Conservation (phyloP, 2,797 vertebrate genomes). For the Aulostomus chinensis region DNA sequence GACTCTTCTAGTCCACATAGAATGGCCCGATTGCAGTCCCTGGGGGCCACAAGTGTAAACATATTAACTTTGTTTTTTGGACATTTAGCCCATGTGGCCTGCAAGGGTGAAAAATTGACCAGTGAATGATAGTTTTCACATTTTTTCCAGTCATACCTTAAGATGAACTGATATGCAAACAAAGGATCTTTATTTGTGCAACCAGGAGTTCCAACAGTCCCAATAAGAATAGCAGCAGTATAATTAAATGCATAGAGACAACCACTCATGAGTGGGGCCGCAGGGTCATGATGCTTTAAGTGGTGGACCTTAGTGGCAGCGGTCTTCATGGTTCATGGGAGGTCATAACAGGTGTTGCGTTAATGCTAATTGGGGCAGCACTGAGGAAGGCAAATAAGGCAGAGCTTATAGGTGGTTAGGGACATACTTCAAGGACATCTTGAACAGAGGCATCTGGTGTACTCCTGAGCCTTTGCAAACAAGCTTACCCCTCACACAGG, state of each 20-base stretch:
- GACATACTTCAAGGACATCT: slow-evolving; percentile 76
- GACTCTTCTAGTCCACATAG: too few relatives aligned
- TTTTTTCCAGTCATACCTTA: too few relatives aligned
- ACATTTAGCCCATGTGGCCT: too few relatives aligned
- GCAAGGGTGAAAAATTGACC: too few relatives aligned
- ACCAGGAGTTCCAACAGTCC: too few relatives aligned
- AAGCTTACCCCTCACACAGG: slow-evolving; percentile 22
- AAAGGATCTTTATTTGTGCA: too few relatives aligned
- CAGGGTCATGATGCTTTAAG: slow-evolving; percentile 40
- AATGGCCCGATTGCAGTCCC: too few relatives aligned
- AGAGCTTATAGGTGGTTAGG: slow-evolving; percentile 65
- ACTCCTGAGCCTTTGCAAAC: slow-evolving; percentile 38
- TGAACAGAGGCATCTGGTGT: slow-evolving; percentile 65
- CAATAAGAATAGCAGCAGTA: slow-evolving; percentile 41
- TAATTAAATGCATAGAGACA: slow-evolving; percentile 58
- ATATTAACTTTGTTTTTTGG: too few relatives aligned
- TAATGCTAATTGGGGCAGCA: slow-evolving; percentile 67
- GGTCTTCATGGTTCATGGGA: slow-evolving; percentile 32
- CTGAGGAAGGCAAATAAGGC: slow-evolving; percentile 56
- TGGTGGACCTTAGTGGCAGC: slow-evolving; percentile 44
- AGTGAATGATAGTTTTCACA: too few relatives aligned
- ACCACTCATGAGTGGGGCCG: slow-evolving; percentile 49
- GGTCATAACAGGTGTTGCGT: slow-evolving; percentile 51
- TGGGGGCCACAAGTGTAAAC: too few relatives aligned
- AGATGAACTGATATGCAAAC: too few relatives aligned